Percentiles rank a stretch among this genome's conserved stretches.
Evolutionary conservation across 2,888 invertebrate species (phyloP).

Genomic region (Pristionchus mayeri): DNA sequence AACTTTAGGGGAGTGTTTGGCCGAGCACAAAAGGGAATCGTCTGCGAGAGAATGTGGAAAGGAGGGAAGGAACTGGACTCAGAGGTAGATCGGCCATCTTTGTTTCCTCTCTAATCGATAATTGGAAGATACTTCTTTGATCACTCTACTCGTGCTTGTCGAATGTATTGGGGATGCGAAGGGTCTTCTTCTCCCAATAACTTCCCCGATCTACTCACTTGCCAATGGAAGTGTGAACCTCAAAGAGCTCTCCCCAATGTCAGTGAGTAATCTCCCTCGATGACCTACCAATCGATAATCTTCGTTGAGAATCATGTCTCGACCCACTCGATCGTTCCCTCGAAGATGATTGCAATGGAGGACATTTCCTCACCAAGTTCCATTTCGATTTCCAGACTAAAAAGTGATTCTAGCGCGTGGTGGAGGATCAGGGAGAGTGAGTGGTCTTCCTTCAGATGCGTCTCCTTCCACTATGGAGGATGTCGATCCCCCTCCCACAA

Average conservation of each 20-base stretch:
- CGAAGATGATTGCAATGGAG: slow-evolving; percentile 68
- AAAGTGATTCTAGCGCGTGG: too few relatives aligned
- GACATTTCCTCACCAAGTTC: slow-evolving; percentile 68
- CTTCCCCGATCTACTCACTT: slow-evolving; percentile 59
- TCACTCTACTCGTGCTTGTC: slow-evolving; percentile 62
- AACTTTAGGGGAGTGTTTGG: slow-evolving; percentile 47
- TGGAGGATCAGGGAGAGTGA: neutral
- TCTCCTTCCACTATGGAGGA: slow-evolving; percentile 71
- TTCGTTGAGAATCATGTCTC: slow-evolving; percentile 67
- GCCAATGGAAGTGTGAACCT: slow-evolving; percentile 72
- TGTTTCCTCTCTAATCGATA: neutral
- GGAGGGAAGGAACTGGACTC: slow-evolving; percentile 46
- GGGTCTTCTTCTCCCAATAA: neutral
- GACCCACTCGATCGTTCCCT: slow-evolving; percentile 71
- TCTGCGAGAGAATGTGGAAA: slow-evolving; percentile 45
- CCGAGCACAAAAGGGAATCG: slow-evolving; percentile 37
- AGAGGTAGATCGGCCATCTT: slow-evolving; percentile 24
- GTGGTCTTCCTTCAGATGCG: slow-evolving; percentile 55
- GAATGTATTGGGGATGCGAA: slow-evolving; percentile 74
- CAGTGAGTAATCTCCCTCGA: slow-evolving; percentile 52
- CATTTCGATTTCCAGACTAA: slow-evolving; percentile 69
- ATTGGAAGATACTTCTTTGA: slow-evolving; percentile 65
- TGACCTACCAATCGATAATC: slow-evolving; percentile 5
- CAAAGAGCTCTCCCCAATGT: slow-evolving; percentile 62
- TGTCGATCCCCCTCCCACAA: slow-evolving; percentile 56